Base-by-base conservation (phyloP, 2,797 vertebrate species). In the Thaleichthys pacificus region DNA sequence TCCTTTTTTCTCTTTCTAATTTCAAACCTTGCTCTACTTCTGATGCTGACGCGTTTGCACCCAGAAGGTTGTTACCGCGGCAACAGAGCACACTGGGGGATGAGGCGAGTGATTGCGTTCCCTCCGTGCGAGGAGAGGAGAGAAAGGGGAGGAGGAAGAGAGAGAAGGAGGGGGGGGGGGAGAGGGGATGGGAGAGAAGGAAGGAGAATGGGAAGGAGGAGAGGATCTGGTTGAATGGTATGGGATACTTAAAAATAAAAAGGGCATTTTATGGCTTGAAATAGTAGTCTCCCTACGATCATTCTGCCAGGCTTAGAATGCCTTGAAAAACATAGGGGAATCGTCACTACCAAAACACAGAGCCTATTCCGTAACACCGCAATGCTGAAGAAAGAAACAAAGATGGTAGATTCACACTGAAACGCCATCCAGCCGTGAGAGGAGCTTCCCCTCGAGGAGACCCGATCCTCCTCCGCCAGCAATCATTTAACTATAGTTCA, bases 1-100 rank as follows among this genome's bases (percentile, higher is more conserved):
- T 42, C 28, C 68, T 22, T 35, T 42, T 74, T 73, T 73, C 77
- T 72, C 75, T 82, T 78, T 84, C 80, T 84, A 76, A 85, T 84
- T 87, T 85, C 77, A 81, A 84, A 81, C 83, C 74, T 62, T 87
- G 82, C 79, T 87, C 84, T 84, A 85, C 79, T 85, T 78, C 75
- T 74, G 74, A 68, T 74, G 70, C 77, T 85, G 85, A 87, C 79
- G 80, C 81, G 76, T 85, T 75, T 77, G 77, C 80, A 66, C 82
- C 81, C 73, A 68, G 76, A 84, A 84, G 81, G 81, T 82, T 86
- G 85, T 87, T 87, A 80, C 85, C 76, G 72, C 78, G 80, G 84
- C 68, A 85, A 87, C 85, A 24, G 79, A 68, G 47, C 72, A 66
- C 73, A 75, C 68, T 30, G 74, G 64, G 64, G 68, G 66, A 76